Evolutionary conservation across 2,888 invertebrate species (phyloP), one percentile per base, ranked within the genome.

Genomic region (Chrysopilus asiliformis): DNA sequence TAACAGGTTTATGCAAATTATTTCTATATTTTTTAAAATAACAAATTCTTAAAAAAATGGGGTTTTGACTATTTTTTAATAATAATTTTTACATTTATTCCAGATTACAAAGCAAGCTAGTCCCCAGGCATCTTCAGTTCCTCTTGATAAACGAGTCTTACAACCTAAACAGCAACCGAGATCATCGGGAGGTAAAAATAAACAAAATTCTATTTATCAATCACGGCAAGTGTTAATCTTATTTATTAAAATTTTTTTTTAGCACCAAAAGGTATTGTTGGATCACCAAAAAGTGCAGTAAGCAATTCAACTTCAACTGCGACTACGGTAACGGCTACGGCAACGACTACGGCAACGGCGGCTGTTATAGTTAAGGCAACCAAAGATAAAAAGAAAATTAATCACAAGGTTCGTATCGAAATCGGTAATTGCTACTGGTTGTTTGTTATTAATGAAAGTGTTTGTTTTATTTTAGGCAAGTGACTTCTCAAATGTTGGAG

Each of bases 401-500:
- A 69, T 47, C 70, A 67, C 34, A 74, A 71, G 69, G 74, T 74
- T 53, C 51, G 58, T 49, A 28, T n/a, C 1, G 19, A 27, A 7
- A 20, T 29, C n/a, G 27, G 18, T 13, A n/a, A n/a, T n/a, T n/a
- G 14, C 38, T 39, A 26, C 17, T 28, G 7, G 10, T 12, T 13
- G 4, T 4, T 33, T 7, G 18, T 14, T 12, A 24, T n/a, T 18
- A 24, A 9, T 14, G 5, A 6, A 22, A 6, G 13, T 12, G n/a
- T 26, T 29, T 15, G 13, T 34, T 36, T 30, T 7, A 52, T 53
- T 66, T 5, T 70, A 87, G 86, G 82, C 83, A 45, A 82, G 83
- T 58, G 82, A 84, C 64, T 83, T 90, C 65, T 76, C 80, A 47
- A 85, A 89, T 66, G 82, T 82, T 52, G 80, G 83, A 48, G 90